Base-by-base conservation (phyloP, 2,113 vertebrate species). In the Gymnorhina tibicen region DNA sequence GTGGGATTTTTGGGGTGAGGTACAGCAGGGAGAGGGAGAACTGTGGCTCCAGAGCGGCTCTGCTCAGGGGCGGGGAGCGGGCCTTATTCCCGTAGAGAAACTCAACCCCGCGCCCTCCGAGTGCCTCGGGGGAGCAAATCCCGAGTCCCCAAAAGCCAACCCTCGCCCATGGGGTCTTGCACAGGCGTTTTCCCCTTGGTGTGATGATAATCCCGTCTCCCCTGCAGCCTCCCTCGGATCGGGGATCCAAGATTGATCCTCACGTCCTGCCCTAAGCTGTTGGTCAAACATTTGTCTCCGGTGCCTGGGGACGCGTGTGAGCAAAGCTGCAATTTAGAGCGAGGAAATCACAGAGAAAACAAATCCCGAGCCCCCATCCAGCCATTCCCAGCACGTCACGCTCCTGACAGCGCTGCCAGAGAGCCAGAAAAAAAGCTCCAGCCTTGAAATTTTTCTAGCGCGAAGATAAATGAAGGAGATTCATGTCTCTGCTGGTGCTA, bases 391-490 rank as follows among this genome's bases (percentile, higher is more conserved):
- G 79, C 90, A 47, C 37, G 35, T 89, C 85, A 52, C 24, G 2
- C 66, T 93, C 90, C 90, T 93, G 93, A 67, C 90, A 94, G 72
- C 1, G 79, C 94, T 5, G 22, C 93, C 89, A 87, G 89, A 52
- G 5, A 88, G 76, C 32, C 67, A 58, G 64, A 32, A 19, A 83
- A 89, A 84, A 66, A 63, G 16, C 88, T 72, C 63, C 91, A 78
- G 91, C 88, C 79, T 92, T 78, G 90, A n/a, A 78, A 67, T 94
- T 94, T 70, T 91, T 94, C 93, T 82, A 52, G 85, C 2, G 5
- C 10, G 35, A 96, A 96, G 96, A 97, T 90, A 97, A 97, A 96
- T 95, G 96, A 85, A 75, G 88, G 93, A 89, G 94, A 93, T 95
- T 95, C 89, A 35, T 42, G 93, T 87, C 91, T 93, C 93, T 95